Evolutionary conservation across 1,140 invertebrate genomes (phyloP).

Genomic region (Spodoptera litura): DNA sequence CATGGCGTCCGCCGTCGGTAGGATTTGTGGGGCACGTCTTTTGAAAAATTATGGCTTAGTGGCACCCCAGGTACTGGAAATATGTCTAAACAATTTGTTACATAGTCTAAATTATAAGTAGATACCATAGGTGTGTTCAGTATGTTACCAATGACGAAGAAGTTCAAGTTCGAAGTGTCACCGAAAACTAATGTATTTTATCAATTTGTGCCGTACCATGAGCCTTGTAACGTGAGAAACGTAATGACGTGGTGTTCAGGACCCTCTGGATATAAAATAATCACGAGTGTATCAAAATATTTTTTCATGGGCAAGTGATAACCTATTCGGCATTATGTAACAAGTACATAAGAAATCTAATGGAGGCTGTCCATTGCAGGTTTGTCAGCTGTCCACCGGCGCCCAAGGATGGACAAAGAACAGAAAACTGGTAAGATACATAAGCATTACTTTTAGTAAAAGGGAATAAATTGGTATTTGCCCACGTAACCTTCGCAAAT

Average conservation of each 20-base stretch:
- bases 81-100: constrained; percentile 53
- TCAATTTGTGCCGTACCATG: constrained; percentile 54
- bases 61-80: constrained; percentile 79
- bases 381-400: constrained; percentile 89
- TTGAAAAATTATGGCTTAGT: constrained; percentile 87
- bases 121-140: constrained; percentile 42
- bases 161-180: constrained; percentile 57
- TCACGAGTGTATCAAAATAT: constrained; percentile 56
- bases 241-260: constrained; percentile 52
- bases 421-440: constrained; percentile 91
- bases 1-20: constrained; percentile 93
- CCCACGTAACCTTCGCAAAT: not conserved
- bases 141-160: constrained; percentile 53
- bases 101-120: constrained; percentile 36
- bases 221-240: constrained; percentile 51
- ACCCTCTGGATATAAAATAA: constrained; percentile 46
- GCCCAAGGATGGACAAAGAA: constrained; percentile 90
- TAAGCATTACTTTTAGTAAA: constrained; percentile 27
- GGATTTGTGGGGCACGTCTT: constrained; percentile 92
- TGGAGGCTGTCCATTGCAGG: constrained; percentile 85
- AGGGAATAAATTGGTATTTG: not conserved
- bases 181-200: constrained; percentile 66
- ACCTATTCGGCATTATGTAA: constrained; percentile 85
- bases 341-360: constrained; percentile 76
- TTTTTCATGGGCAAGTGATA: constrained; percentile 70